Percentiles rank a stretch among this genome's conserved stretches.
Conservation (phyloP, 2,888 invertebrate genomes). For the Leptothorax acervorum region DNA sequence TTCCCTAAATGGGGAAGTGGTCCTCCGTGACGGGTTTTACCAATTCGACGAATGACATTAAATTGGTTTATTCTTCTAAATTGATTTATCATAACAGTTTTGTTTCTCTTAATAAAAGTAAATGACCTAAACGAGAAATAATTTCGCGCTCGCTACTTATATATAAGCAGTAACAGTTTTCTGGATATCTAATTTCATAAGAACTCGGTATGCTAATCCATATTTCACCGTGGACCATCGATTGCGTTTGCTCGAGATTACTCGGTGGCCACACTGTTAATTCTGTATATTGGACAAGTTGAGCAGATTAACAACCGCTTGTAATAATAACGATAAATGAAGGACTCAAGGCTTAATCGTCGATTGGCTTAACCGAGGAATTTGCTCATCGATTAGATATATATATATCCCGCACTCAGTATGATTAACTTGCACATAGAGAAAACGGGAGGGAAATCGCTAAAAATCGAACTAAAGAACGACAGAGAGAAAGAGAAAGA, state of each 20-base stretch:
- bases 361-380: conserved; percentile 32
- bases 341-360: conserved; percentile 37
- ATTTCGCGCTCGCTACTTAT: not conserved
- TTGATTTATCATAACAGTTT: too few relatives aligned
- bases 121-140: not conserved
- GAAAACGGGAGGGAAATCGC: conserved; percentile 8
- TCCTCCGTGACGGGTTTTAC: too few relatives aligned
- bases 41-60: too few relatives aligned
- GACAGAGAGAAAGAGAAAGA: not conserved
- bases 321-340: conserved; percentile 55
- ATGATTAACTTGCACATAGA: conserved; percentile 7
- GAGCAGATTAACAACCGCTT: conserved; percentile 43
- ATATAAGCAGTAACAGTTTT: not conserved
- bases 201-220: not conserved
- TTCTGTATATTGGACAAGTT: conserved; percentile 30
- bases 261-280: conserved; percentile 32
- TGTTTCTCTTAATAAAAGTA: too few relatives aligned
- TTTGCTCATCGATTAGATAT: conserved; percentile 35
- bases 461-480: not conserved
- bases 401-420: conserved; percentile 4
- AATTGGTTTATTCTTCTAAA: too few relatives aligned
- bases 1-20: too few relatives aligned
- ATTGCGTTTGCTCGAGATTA: conserved; percentile 28
- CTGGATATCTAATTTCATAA: conserved; percentile 3
- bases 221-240: not conserved